A percentile compares a stretch with the other conserved stretches of the same genome.
These are phyloP conservation scores for Drosophila heteroneura DNA, from an alignment of 2,888 invertebrate species.

Conservation along the genomic window DNA sequence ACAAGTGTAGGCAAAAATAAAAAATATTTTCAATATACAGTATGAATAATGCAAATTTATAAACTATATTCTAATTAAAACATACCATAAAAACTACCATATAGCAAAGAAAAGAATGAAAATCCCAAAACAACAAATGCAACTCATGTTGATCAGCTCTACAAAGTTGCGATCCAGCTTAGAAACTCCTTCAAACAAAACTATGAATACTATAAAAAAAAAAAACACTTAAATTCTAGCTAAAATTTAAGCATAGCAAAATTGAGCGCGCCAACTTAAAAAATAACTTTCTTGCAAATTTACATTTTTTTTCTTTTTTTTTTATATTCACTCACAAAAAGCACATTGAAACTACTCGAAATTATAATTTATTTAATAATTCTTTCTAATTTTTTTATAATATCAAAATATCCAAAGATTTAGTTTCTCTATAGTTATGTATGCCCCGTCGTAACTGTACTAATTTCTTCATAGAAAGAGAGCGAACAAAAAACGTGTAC, in stretches of 20 bases:
- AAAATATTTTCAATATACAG: conserved; percentile 50
- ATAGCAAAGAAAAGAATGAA: conserved; percentile 35
- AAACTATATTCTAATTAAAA: conserved; percentile 44
- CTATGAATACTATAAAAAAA: conserved; percentile 24
- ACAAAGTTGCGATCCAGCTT: conserved; percentile 20
- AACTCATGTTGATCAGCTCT: conserved; percentile 4
- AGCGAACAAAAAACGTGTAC: conserved; percentile 2
- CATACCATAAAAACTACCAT: conserved; percentile 37
- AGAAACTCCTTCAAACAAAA: conserved; percentile 39
- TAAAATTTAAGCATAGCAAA: conserved; percentile 63
- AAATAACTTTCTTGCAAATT: conserved; percentile 10
- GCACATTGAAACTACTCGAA: conserved; percentile 24
- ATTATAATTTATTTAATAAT: conserved; percentile 46
- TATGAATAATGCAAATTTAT: conserved; percentile 38
- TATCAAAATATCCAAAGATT: conserved; percentile 67
- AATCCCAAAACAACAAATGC: conserved; percentile 9
- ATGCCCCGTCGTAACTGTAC: conserved; percentile 39
- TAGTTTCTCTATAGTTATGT: conserved; percentile 47
- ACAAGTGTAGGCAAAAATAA: conserved; percentile 32
- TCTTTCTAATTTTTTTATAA: conserved; percentile 25
- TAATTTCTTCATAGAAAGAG: conserved; percentile 32
- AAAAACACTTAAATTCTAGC: conserved; percentile 36
- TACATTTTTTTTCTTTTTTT: conserved; percentile 1
- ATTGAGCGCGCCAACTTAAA: conserved; percentile 48
- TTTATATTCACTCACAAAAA: conserved; percentile 9